Evolutionary conservation across 1,140 invertebrate genomes (phyloP).

Genomic region (Antheraea mylitta): DNA sequence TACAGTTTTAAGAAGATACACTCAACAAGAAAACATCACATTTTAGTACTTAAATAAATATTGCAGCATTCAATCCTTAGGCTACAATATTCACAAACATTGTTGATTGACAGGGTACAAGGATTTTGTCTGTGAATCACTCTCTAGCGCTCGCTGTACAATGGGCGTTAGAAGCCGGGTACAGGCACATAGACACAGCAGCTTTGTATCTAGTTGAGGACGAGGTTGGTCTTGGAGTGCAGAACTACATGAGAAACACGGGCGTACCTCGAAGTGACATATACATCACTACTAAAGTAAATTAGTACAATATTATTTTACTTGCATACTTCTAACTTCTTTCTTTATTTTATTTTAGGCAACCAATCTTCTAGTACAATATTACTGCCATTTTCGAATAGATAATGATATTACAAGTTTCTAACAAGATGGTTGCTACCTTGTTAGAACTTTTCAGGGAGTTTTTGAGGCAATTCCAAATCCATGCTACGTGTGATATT

Average conservation of each 20-base stretch:
- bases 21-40: too few relatives aligned
- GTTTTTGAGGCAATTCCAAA: too few relatives aligned
- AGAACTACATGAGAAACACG: conserved; percentile 78
- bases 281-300: conserved; percentile 89
- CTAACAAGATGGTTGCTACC: too few relatives aligned
- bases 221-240: conserved; percentile 86
- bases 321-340: too few relatives aligned
- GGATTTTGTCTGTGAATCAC: conserved; percentile 20
- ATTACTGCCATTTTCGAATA: too few relatives aligned
- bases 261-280: conserved; percentile 91
- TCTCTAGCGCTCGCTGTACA: conserved; percentile 80
- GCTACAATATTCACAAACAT: neutral
- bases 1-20: too few relatives aligned
- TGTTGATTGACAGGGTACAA: neutral
- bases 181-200: conserved; percentile 95
- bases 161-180: conserved; percentile 89
- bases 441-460: too few relatives aligned
- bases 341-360: too few relatives aligned
- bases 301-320: neutral
- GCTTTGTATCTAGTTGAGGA: conserved; percentile 90
- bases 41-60: neutral
- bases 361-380: too few relatives aligned
- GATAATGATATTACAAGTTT: too few relatives aligned
- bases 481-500: too few relatives aligned
- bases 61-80: neutral